Evolutionary conservation across 2,888 invertebrate species (phyloP).

Genomic region (Cremastinae sp.): DNA sequence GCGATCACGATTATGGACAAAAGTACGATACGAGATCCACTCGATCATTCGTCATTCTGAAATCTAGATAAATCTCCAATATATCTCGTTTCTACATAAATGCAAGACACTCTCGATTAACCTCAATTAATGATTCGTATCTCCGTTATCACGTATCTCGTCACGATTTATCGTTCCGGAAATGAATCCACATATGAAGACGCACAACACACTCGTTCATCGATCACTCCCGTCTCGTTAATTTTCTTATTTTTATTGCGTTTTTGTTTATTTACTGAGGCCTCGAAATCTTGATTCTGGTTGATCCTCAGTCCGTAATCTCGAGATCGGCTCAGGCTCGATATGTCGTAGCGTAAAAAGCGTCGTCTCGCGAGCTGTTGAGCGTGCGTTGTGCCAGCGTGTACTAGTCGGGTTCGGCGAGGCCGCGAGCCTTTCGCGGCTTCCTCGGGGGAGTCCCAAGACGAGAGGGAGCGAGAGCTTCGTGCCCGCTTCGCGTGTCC

Average conservation of each 20-base stretch:
- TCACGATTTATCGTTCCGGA: too few species aligned
- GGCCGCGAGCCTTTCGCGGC: conserved; percentile 57
- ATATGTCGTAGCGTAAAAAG: neutral
- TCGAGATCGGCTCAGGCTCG: too few species aligned
- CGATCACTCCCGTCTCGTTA: neutral
- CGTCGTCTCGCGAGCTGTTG: conserved; percentile 56
- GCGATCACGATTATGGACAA: too few species aligned
- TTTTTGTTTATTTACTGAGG: too few species aligned
- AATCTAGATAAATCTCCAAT: too few species aligned
- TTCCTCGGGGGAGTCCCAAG: conserved; percentile 54
- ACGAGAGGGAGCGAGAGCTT: conserved; percentile 32
- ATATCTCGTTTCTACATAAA: too few species aligned
- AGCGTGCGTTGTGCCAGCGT: conserved; percentile 76
- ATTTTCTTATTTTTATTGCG: neutral
- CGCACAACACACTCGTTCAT: neutral
- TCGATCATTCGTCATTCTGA: neutral
- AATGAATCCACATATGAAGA: neutral
- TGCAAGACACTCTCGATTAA: neutral
- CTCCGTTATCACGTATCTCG: neutral
- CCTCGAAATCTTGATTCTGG: too few species aligned
- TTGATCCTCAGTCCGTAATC: too few species aligned
- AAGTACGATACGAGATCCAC: too few species aligned
- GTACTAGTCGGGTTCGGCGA: conserved; percentile 71
- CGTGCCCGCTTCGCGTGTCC: conserved; percentile 30
- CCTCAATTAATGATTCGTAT: conserved; percentile 2